phyloP scores from a whole-genome alignment of 53 echinoderm and acorn worm species.

The Luidia sarsii region DNA sequence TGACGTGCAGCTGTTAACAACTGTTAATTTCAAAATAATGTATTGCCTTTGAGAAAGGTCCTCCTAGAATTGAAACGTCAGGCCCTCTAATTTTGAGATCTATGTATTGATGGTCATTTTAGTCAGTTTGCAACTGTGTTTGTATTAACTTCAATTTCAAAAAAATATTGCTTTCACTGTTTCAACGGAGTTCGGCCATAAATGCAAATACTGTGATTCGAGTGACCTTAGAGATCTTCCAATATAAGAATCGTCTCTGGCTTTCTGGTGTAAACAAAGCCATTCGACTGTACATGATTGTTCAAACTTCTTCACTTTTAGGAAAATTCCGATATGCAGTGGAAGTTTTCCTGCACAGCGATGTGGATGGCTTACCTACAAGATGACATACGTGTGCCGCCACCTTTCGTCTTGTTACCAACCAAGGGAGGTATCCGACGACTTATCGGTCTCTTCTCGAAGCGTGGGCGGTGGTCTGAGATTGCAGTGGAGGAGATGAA shows the following conservation, averaged over 20 bases:
- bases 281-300: background rate
- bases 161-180: too few relatives aligned
- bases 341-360: slow-evolving; percentile 90
- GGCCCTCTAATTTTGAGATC: too few relatives aligned
- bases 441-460: slow-evolving; percentile 15
- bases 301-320: slow-evolving; percentile 1
- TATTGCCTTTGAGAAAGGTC: too few relatives aligned
- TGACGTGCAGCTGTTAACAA: too few relatives aligned
- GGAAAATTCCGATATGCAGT: slow-evolving; percentile 94
- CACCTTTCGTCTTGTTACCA: slow-evolving; percentile 90
- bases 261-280: background rate
- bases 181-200: too few relatives aligned
- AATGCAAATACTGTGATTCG: too few relatives aligned
- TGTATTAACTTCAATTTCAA: too few relatives aligned
- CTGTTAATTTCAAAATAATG: too few relatives aligned
- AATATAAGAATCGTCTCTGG: background rate
- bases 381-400: slow-evolving; percentile 76
- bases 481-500: slow-evolving; percentile 36
- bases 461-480: slow-evolving; percentile 45
- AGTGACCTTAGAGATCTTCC: too few relatives aligned
- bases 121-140: too few relatives aligned
- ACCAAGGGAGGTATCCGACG: slow-evolving; percentile 28
- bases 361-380: slow-evolving; percentile 89
- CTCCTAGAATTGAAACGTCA: too few relatives aligned
- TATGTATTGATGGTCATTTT: too few relatives aligned